Evolutionary conservation across 2,797 vertebrate species (phyloP).

Genomic region (Adelosebastes latens): DNA sequence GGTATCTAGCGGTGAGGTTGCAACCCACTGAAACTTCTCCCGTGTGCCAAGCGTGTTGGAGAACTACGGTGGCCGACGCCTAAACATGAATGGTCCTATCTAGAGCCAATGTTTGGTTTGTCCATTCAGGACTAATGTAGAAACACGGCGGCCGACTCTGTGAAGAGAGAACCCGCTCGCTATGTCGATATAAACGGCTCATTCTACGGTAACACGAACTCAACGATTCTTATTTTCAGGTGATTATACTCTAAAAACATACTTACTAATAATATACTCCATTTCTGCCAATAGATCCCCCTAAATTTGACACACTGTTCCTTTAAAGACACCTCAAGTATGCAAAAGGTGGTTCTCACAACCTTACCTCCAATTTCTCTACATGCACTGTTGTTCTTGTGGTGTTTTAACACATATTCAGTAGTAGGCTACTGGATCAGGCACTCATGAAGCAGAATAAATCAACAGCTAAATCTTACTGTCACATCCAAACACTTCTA

Average conservation of each 20-base stretch:
- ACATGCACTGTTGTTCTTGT: not conserved
- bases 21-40: fast-evolving
- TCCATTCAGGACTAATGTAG: too few species aligned
- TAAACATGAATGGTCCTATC: fast-evolving
- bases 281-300: not conserved
- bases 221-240: fast-evolving
- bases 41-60: too few species aligned
- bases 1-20: too few species aligned
- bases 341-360: not conserved
- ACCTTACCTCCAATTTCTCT: not conserved
- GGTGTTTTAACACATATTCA: constrained; percentile 3
- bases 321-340: not conserved
- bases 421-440: not conserved
- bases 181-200: not conserved
- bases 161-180: too few species aligned
- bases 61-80: too few species aligned
- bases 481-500: constrained; percentile 41
- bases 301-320: not conserved
- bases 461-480: constrained; percentile 21
- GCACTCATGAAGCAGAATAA: not conserved
- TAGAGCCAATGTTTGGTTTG: too few species aligned
- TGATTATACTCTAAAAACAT: not conserved
- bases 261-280: not conserved
- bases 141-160: too few species aligned
- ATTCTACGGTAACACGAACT: not conserved